These are phyloP conservation scores for Thomomys bottae DNA, from an alignment of 2,113 vertebrate species.

Conservation along the genomic window DNA sequence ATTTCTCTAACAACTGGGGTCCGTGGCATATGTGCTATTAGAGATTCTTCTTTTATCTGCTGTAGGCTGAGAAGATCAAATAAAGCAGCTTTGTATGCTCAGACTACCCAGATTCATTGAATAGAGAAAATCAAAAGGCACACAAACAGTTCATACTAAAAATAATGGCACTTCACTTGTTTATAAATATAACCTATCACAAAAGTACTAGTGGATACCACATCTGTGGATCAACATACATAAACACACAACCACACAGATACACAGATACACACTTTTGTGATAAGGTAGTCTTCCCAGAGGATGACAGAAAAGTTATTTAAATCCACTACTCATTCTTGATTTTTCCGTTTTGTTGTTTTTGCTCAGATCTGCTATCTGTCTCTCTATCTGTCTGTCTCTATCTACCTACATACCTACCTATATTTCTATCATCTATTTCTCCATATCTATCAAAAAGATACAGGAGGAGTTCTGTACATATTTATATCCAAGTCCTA, in stretches of 20 bases:
- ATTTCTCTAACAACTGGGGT: neutral
- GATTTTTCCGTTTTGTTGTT: neutral
- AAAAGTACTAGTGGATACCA: neutral
- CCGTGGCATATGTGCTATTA: neutral
- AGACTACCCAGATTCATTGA: neutral
- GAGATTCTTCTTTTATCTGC: conserved; percentile 23
- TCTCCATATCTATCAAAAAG: too few species aligned
- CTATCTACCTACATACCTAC: too few species aligned
- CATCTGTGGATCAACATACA: neutral
- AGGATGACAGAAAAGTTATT: neutral
- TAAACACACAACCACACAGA: neutral
- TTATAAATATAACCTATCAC: conserved; percentile 38
- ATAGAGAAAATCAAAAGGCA: conserved; percentile 22
- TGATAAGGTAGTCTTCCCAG: neutral
- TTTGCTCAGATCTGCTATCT: neutral
- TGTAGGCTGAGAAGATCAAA: conserved; percentile 1
- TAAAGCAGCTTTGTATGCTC: neutral
- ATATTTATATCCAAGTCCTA: conserved; percentile 9
- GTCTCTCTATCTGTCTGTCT: too few species aligned
- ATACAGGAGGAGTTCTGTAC: too few species aligned
- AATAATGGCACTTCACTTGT: conserved; percentile 29
- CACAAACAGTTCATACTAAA: conserved; percentile 19
- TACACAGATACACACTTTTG: neutral
- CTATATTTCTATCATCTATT: too few species aligned
- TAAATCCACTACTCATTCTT: neutral